Percentiles rank a stretch among this genome's conserved stretches.
These are phyloP conservation scores for Nymphalis c-album DNA, from an alignment of 2,888 invertebrate genomes.

Conservation along the genomic window DNA sequence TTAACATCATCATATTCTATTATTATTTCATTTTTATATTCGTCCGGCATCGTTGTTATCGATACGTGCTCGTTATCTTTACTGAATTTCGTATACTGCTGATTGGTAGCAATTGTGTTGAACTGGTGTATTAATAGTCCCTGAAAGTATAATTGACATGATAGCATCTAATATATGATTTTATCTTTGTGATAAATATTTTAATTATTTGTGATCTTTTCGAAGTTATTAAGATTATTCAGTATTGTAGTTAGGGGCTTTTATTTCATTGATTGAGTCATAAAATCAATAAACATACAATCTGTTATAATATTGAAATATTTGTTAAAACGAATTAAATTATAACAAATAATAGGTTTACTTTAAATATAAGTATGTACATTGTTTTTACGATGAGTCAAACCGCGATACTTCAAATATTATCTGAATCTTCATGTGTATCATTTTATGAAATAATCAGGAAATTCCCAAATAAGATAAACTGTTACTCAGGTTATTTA, in stretches of 20 bases:
- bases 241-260: conserved; percentile 6
- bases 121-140: conserved; percentile 76
- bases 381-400: not conserved
- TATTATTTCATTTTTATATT: conserved; percentile 61
- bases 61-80: conserved; percentile 56
- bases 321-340: no score
- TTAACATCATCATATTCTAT: conserved; percentile 71
- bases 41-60: conserved; percentile 57
- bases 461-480: conserved; percentile 15
- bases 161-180: conserved; percentile 14
- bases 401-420: conserved; percentile 13
- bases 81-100: conserved; percentile 65
- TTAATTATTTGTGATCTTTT: not conserved
- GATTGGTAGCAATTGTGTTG: conserved; percentile 70
- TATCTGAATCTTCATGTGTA: not conserved
- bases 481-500: not conserved
- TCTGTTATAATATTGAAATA: no score
- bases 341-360: no score
- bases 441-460: conserved; percentile 11
- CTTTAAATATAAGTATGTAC: no score
- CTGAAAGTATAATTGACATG: conserved; percentile 55
- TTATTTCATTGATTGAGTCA: no score
- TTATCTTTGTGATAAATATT: conserved; percentile 5
- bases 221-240: conserved; percentile 20
- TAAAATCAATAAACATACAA: no score